Base-by-base conservation (phyloP, 2,888 invertebrate species). In the Leptarthrus brevirostris region DNA sequence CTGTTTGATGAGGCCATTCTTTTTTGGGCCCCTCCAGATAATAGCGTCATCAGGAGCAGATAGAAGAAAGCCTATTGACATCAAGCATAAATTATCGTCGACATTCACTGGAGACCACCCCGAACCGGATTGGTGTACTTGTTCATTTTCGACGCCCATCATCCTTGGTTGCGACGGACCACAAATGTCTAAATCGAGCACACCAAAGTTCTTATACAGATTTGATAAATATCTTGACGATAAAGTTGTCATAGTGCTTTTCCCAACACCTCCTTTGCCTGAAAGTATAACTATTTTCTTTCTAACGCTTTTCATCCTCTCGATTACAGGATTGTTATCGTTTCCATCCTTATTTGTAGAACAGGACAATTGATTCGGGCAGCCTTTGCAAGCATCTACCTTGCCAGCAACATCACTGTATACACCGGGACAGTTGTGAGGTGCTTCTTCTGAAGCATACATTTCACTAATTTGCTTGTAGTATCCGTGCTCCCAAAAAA, bases 11-110 rank as follows among this genome's bases (percentile, higher is more conserved):
- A 98, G 94, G 61, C 94, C 95, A 86, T 98, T 98, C 86, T 99
- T 99, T 85, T 98, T 96, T 0, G 99, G 98, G 26, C 99, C 99
- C 79, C 99, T 89, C 99, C 99, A 99, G 80, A 99, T 97, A n/a
- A 99, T 93, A 0, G 98, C 98, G 83, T 97, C 96, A 82, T 96
- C 95, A 0, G 93, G 91, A 79, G 92, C 92, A 56, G 89, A 89
- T 73, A 98, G 86, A 47, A 98, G 87, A 83, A 98, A 97, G 10
- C 97, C 98, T 82, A 98, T 95, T 0, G 98, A 98, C 97, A 99
- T 98, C 61, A 99, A 88, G 4, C 93, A 93, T 53, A 99, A 88
- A 85, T 99, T 99, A 81, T 99, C 98, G 75, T 93, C 93, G 0
- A 96, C 91, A 81, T 93, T 96, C 91, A 97, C 95, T 34, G 97